phyloP scores from a whole-genome alignment of 2,113 vertebrate genomes.

The Hippotragus niger region DNA sequence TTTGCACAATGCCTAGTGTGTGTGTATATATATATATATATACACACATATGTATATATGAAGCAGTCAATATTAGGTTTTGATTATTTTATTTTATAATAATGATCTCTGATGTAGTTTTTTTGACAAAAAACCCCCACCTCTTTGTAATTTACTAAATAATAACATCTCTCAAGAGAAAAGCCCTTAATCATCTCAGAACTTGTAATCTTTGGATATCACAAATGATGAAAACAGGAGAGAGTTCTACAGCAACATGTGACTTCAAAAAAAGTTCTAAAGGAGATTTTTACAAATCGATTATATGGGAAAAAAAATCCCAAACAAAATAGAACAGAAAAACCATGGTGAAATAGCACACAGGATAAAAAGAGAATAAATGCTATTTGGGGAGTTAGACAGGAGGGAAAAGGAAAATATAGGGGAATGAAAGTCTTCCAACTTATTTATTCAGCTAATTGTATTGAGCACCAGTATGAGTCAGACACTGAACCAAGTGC shows the following conservation, averaged over 20 bases:
- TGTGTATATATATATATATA: too few species aligned
- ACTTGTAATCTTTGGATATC: too few species aligned
- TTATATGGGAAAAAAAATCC: background rate
- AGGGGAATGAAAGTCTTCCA: background rate
- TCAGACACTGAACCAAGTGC: background rate
- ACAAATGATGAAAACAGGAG: too few species aligned
- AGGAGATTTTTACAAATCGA: background rate
- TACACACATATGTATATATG: background rate
- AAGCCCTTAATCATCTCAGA: too few species aligned
- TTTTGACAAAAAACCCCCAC: too few species aligned
- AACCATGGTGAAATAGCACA: background rate
- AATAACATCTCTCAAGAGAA: too few species aligned
- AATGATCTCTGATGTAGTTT: too few species aligned
- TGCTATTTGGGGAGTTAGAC: background rate
- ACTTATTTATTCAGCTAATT: background rate
- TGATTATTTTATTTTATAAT: too few species aligned
- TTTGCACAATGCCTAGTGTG: background rate
- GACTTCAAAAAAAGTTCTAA: background rate
- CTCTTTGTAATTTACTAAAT: too few species aligned
- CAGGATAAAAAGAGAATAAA: background rate
- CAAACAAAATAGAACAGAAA: background rate
- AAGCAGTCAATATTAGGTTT: background rate
- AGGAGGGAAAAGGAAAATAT: background rate
- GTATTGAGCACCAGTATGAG: background rate
- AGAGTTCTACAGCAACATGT: too few species aligned